Base-by-base conservation (phyloP, 1,140 invertebrate species). In the Zaprionus capensis region DNA sequence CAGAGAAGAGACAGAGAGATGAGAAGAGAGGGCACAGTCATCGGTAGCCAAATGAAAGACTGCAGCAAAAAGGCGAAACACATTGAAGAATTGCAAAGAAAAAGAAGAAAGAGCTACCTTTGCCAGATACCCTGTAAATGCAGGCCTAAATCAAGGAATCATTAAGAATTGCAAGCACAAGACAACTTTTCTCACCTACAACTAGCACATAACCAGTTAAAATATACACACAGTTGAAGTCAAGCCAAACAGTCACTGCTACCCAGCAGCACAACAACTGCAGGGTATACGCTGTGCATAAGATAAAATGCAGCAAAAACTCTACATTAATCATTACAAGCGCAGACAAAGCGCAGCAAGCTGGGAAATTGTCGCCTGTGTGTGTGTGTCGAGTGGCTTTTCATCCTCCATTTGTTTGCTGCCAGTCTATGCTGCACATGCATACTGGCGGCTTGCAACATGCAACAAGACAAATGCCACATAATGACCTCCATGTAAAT, bases 261-360 rank as follows among this genome's bases (percentile, higher is more conserved):
- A 51, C 11, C 46, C 46, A 0, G 2, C 20, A 22, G 46, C 17
- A 4, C 17, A 4, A 24, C 6, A 24, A n/a, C 46, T 51, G 26
- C 36, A 57, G 55, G 9, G 22, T 20, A 46, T 46, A 9, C 44
- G 46, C 11, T 12, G 20, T 51, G 28, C 57, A 46, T 14, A 41
- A 57, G 24, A 57, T 11, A 75, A 79, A 74, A 67, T 78, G 68
- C 64, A 65, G 38, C 26, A 53, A 88, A 83, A 83, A 83, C 78
- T 78, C 73, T 61, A 79, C 85, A 90, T 90, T 90, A 90, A 91
- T 90, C 85, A 90, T 90, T 91, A 61, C 68, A 74, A 90, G 79
- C 67, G 72, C 77, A 84, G 78, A 81, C 80, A 83, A 80, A 86
- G 78, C 69, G 78, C 64, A 28, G 55, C 49, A 38, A 24, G 34